Evolutionary conservation across 2,888 invertebrate species (phyloP), one percentile per base, ranked within the genome.

Genomic region (Drosophila parthenogenetica): DNA sequence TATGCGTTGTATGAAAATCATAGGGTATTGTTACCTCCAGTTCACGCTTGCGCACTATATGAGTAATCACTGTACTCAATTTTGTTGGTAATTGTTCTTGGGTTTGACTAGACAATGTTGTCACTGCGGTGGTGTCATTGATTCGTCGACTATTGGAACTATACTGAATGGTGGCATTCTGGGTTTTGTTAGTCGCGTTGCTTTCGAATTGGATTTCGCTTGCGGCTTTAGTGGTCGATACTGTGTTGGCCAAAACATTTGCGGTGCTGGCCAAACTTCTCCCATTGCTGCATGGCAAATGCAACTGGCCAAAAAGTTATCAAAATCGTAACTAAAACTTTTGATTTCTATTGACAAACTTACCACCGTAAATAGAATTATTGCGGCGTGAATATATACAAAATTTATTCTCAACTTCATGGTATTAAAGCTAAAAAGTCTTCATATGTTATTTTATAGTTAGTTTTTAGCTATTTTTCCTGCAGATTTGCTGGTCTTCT

Each of bases 1-100:
- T 40, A 35, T 80, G 79, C 14, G 39, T 4, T 0, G 46, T 29
- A n/a, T 64, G 8, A 4, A 72, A 48, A 57, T 75, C 58, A 2
- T 13, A 43, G 0, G 71, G 61, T 10, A 69, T 17, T 0, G 35
- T 5, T 2, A 43, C 25, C 2, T 7, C 0, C 0, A 3, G 10
- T 5, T 49, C 14, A 3, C 69, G 49, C 2, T 58, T 48, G 4
- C 55, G 72, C 11, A 40, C 8, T 13, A 79, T 45, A 14, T 74
- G 76, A 29, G 11, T 25, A 13, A 48, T 5, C 13, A 7, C 50
- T 49, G 35, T 19, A n/a, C n/a, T 39, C 0, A n/a, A 0, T 8
- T n/a, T 8, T 17, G 17, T 0, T 49, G 11, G 17, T 8, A 17
- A 8, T 17, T 32, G 3, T 7, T 3, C 17, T 7, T 17, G 17